Base-by-base conservation (phyloP, 35 echinoderm and acorn worm genomes). In the Apostichopus japonicus region DNA sequence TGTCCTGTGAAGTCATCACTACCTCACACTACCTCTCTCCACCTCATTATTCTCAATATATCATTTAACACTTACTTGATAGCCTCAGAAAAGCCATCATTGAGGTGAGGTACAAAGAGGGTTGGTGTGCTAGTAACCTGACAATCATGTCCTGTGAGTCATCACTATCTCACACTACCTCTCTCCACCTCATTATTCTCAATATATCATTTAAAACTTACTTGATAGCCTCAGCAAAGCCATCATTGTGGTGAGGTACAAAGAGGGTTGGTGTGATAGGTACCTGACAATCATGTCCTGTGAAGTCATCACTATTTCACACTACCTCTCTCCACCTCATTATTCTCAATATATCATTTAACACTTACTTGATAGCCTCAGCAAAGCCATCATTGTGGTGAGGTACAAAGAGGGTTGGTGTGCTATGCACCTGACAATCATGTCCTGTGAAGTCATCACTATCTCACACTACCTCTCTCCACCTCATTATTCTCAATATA, bases 191-290 rank as follows among this genome's bases (percentile, higher is more conserved):
- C 8, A 10, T 17, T 67, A 14, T 67, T 17, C 17, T 67, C 63
- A 67, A 17, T 8, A 67, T 9, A 4, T 17, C 8, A 10, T 10
- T 4, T 67, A 17, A 67, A 4, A 67, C 63, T 67, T 17, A 67
- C 63, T 67, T 67, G 63, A 67, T 8, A 14, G 63, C 63, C 63
- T 67, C 97, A 53, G 97, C 97, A 72, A 98, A 98, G 19, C 97
- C 97, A 93, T 96, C 97, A 57, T 87, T 94, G 14, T 93, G 78
- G 15, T 92, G 93, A 23, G 97, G 97, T 11, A 98, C 97, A 94
- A 96, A 98, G 5, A 98, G 77, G 52, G 97, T 98, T 25, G 97
- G 97, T 25, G 97, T 98, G 80, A 94, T 98, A 11, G 97, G 97
- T 76, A 98, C 97, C 59, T 93, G 92, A 71, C 97, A 71, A 65